Evolutionary conservation across 2,113 vertebrate species (phyloP), one percentile per base, ranked within the genome.

Genomic region (Morone chrysops): DNA sequence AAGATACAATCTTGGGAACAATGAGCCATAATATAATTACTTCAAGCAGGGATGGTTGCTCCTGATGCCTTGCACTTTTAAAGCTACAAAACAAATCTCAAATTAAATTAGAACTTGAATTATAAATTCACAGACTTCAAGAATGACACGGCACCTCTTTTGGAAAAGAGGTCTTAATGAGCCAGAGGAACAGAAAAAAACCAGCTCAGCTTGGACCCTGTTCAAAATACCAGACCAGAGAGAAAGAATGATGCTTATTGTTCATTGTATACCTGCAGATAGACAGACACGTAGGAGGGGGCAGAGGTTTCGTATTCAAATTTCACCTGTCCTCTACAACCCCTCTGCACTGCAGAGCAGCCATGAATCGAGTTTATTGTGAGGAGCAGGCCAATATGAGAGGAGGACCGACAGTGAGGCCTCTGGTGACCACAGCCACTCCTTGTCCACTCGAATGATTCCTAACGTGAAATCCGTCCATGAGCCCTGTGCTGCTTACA

Each of bases 171-270:
- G 17, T 63, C 31, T 65, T 80, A 51, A 70, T 54, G 68, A 78
- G 48, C 47, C 41, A 22, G 22, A 8, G 54, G 38, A 59, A 22
- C 25, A 57, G 22, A 56, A 70, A 38, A 47, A 66, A 60, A 54
- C 13, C 31, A 50, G 65, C 40, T 72, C 22, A 48, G 20, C 40
- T 61, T 79, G 80, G 74, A 48, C 18, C 22, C 11, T 7, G 17
- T 45, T 57, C 82, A 81, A 87, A 74, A 90, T 89, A 85, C 88
- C 89, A 78, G 73, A 43, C 54, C 59, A 5, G 61, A 60, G 66
- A 69, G 57, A 72, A 80, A 89, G 87, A 92, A 90, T 89, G 87
- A 75, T 75, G 70, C 78, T 80, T 83, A 87, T 90, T 92, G 90
- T 92, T 77, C 87, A 82, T 62, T 79, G 82, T 87, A 63, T 80